Percentiles rank a stretch among this genome's conserved stretches.
Conservation (phyloP, 2,113 vertebrate species). For the Vidua chalybeata region DNA sequence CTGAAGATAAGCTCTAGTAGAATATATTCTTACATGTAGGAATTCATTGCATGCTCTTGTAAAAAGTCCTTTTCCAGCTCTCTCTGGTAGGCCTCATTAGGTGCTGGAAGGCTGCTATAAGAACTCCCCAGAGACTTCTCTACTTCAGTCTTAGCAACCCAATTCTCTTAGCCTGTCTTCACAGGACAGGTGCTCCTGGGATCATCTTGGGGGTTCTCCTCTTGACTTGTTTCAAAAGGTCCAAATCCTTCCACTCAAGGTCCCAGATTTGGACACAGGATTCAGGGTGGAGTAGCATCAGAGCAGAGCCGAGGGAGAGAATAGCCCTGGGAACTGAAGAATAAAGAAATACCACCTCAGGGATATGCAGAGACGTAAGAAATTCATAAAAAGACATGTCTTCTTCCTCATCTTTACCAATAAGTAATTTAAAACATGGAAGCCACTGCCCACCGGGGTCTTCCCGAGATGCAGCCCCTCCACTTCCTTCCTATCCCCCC, state of each 20-base stretch:
- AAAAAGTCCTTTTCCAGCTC: not conserved
- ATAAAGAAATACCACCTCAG: not conserved
- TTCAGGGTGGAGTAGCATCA: not conserved
- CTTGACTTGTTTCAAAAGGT: not conserved
- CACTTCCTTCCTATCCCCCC: too few relatives aligned
- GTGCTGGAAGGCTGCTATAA: not conserved
- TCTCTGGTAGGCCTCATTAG: not conserved
- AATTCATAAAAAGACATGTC: too few relatives aligned
- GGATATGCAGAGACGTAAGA: too few relatives aligned
- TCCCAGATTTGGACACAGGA: not conserved
- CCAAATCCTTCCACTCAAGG: not conserved
- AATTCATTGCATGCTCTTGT: not conserved
- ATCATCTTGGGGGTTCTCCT: not conserved
- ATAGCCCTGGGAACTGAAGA: not conserved
- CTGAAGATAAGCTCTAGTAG: not conserved
- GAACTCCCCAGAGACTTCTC: not conserved
- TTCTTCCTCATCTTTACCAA: too few relatives aligned
- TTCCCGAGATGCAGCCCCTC: too few relatives aligned
- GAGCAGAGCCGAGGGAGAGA: not conserved
- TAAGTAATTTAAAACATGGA: too few relatives aligned
- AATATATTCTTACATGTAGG: not conserved
- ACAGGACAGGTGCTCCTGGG: not conserved
- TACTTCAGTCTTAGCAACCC: not conserved
- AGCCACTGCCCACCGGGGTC: too few relatives aligned
- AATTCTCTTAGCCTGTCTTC: not conserved